Evolutionary conservation across 2,113 vertebrate species (phyloP).

Genomic region (Dascyllus trimaculatus): DNA sequence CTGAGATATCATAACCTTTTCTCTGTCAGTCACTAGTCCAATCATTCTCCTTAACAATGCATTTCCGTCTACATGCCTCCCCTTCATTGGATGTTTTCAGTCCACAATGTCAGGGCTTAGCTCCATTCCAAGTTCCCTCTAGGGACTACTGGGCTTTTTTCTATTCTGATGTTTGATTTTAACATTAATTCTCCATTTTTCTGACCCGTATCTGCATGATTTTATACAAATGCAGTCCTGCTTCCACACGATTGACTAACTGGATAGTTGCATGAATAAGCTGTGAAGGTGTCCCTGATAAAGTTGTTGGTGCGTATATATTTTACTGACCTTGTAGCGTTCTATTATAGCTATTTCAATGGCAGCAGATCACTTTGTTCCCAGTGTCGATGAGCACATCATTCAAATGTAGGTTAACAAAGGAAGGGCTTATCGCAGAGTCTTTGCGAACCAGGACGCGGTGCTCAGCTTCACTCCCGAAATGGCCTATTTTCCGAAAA

Average conservation of each 20-base stretch:
- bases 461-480: not conserved
- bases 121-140: not conserved
- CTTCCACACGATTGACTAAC: not conserved
- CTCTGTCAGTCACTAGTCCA: not conserved
- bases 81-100: not conserved
- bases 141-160: not conserved
- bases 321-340: conserved; percentile 14
- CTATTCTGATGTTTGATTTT: not conserved
- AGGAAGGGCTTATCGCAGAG: not conserved
- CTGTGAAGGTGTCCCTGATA: not conserved
- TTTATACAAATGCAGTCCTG: not conserved
- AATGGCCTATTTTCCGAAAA: not conserved
- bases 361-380: not conserved
- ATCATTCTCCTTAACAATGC: not conserved
- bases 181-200: not conserved
- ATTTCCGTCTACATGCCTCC: not conserved
- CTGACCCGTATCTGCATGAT: not conserved
- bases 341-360: conserved; percentile 1
- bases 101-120: too few relatives aligned
- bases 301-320: not conserved
- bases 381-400: not conserved
- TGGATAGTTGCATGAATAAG: not conserved
- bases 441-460: not conserved
- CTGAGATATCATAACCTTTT: too few relatives aligned
- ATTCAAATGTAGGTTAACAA: not conserved